These are phyloP conservation scores for Brachyptera putata DNA, from an alignment of 2,888 invertebrate species.

Conservation along the genomic window DNA sequence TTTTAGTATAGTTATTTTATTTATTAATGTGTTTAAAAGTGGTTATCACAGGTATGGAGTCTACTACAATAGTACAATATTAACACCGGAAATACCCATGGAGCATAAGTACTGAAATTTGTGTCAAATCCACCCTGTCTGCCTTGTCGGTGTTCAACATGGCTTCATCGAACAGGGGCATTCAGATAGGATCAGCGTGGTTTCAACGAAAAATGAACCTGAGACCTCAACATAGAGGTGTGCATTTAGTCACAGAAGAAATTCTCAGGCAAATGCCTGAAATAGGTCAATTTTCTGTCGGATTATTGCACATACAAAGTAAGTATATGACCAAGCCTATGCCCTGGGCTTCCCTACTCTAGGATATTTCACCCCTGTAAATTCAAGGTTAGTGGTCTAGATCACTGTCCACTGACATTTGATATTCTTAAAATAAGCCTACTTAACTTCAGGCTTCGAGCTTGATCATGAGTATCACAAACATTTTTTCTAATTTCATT, in stretches of 20 bases:
- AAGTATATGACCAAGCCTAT: conserved; percentile 49
- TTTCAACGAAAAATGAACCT: conserved; percentile 96
- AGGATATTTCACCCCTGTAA: too few relatives aligned
- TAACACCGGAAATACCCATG: conserved; percentile 24
- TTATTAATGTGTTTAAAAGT: conserved; percentile 16
- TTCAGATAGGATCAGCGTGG: conserved; percentile 96
- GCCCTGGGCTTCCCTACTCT: too few relatives aligned
- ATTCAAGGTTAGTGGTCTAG: conserved; percentile 19
- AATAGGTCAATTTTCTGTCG: conserved; percentile 89
- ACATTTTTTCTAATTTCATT: too few relatives aligned
- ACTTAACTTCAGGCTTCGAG: too few relatives aligned
- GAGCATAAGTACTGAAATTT: conserved; percentile 23
- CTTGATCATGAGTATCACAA: too few relatives aligned
- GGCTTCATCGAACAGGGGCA: conserved; percentile 83
- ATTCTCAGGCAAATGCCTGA: conserved; percentile 92
- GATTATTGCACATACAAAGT: conserved; percentile 96
- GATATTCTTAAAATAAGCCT: too few relatives aligned
- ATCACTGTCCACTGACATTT: too few relatives aligned
- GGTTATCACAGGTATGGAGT: conserved; percentile 19
- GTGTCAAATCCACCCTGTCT: conserved; percentile 15
- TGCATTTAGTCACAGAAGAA: conserved; percentile 96
- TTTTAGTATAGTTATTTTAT: conserved; percentile 26
- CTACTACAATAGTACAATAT: conserved; percentile 5
- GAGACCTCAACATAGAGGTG: conserved; percentile 92
- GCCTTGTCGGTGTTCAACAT: conserved; percentile 50